These are phyloP conservation scores for Cuniculus paca DNA, from an alignment of 2,797 vertebrate genomes.

Conservation along the genomic window DNA sequence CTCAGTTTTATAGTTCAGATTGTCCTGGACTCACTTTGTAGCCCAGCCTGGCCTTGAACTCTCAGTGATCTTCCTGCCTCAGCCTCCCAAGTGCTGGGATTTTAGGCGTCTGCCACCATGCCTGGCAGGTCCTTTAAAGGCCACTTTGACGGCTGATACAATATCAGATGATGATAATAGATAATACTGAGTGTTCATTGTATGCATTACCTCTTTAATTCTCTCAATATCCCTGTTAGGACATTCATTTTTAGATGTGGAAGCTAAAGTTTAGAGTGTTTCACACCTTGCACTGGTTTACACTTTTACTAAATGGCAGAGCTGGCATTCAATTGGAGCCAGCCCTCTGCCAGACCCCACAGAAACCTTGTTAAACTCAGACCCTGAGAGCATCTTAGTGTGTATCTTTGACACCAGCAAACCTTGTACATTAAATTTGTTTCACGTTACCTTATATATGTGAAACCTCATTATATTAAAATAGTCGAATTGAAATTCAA, in stretches of 20 bases:
- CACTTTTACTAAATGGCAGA: background rate
- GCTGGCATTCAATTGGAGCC: background rate
- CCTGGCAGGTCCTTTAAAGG: background rate
- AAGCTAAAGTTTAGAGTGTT: background rate
- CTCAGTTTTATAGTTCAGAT: too few relatives aligned
- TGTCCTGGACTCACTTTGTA: background rate
- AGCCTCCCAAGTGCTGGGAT: background rate
- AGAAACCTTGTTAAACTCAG: background rate
- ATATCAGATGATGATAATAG: background rate
- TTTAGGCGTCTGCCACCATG: background rate
- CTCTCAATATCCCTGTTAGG: background rate
- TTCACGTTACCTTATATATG: background rate
- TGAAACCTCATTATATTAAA: background rate
- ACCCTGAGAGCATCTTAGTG: background rate
- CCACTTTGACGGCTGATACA: background rate
- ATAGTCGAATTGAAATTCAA: conserved; percentile 24
- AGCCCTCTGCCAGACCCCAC: background rate
- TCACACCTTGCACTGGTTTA: background rate
- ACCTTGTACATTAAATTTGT: background rate
- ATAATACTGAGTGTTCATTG: background rate
- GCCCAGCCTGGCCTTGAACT: background rate
- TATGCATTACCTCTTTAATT: background rate
- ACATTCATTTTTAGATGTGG: background rate
- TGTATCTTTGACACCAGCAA: background rate
- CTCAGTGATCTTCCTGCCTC: background rate